Evolutionary conservation across 2,888 invertebrate species (phyloP).

Genomic region (Drosophila borborema): DNA sequence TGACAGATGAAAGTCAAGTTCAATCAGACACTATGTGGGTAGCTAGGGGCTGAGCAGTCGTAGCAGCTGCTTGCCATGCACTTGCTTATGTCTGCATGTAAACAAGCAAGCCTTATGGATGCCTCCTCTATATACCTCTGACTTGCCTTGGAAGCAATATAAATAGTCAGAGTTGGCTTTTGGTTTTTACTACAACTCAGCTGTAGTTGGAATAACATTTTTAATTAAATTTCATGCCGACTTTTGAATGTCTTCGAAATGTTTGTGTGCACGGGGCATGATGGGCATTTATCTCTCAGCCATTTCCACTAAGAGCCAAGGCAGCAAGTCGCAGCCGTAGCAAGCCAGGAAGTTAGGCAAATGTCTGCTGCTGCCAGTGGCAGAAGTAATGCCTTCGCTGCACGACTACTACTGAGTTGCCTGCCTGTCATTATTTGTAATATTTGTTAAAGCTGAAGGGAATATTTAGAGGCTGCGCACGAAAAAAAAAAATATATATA

Average conservation of each 20-base stretch:
- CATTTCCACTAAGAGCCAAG: neutral
- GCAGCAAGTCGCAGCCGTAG: neutral
- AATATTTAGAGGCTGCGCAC: constrained; percentile 51
- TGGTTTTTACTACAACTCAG: constrained; percentile 19
- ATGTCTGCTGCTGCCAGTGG: constrained; percentile 17
- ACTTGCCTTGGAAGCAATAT: neutral
- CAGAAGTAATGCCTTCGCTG: constrained; percentile 13
- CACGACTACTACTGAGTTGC: neutral
- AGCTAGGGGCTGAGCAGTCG: neutral
- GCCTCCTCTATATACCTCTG: neutral
- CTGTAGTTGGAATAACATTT: constrained; percentile 76
- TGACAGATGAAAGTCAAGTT: neutral
- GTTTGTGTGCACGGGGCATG: constrained; percentile 25
- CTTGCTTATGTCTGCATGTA: neutral
- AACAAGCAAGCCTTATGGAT: neutral
- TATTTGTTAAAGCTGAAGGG: constrained; percentile 63
- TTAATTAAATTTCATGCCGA: constrained; percentile 82
- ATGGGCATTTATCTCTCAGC: constrained; percentile 34
- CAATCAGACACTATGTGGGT: neutral
- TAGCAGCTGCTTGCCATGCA: neutral
- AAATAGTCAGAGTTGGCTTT: constrained; percentile 10
- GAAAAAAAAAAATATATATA: neutral
- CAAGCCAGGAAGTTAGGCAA: constrained; percentile 2
- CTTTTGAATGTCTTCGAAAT: constrained; percentile 55
- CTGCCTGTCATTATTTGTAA: constrained; percentile 68